Percentiles rank a stretch among this genome's conserved stretches.
phyloP scores from a whole-genome alignment of 2,113 vertebrate species.

The Colinus virginianus region DNA sequence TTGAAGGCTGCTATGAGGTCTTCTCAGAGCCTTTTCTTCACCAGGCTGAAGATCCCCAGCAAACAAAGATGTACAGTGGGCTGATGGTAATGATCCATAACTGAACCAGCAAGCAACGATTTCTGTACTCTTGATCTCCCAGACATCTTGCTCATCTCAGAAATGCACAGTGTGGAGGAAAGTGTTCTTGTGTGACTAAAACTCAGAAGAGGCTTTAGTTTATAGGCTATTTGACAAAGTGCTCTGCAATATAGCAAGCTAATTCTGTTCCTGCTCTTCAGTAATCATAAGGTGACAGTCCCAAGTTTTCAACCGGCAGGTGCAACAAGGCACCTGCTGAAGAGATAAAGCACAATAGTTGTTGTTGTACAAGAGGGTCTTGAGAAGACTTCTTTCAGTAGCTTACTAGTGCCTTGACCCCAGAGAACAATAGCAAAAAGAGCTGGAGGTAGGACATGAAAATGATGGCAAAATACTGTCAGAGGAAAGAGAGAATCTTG shows the following conservation, averaged over 20 bases:
- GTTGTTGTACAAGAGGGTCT: neutral
- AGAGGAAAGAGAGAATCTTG: neutral
- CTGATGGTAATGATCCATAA: neutral
- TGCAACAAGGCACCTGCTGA: neutral
- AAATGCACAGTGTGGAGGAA: neutral
- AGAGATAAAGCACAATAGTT: neutral
- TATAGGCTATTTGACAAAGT: neutral
- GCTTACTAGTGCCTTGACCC: neutral
- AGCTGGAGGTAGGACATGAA: neutral
- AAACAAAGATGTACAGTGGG: accelerated
- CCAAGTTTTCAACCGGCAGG: neutral
- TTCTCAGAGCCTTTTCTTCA: too few relatives aligned
- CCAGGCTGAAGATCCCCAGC: too few relatives aligned
- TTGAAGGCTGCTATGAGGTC: too few relatives aligned
- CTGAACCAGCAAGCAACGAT: neutral
- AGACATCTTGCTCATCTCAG: neutral
- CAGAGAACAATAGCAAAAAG: neutral
- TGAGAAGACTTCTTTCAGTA: neutral
- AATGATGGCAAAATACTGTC: neutral
- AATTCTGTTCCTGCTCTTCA: neutral
- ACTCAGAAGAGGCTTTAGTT: neutral
- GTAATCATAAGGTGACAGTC: neutral
- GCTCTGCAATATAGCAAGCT: neutral
- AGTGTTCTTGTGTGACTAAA: neutral
- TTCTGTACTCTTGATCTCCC: neutral